Evolutionary conservation across 2,113 vertebrate genomes (phyloP).

Genomic region (Colius striatus): DNA sequence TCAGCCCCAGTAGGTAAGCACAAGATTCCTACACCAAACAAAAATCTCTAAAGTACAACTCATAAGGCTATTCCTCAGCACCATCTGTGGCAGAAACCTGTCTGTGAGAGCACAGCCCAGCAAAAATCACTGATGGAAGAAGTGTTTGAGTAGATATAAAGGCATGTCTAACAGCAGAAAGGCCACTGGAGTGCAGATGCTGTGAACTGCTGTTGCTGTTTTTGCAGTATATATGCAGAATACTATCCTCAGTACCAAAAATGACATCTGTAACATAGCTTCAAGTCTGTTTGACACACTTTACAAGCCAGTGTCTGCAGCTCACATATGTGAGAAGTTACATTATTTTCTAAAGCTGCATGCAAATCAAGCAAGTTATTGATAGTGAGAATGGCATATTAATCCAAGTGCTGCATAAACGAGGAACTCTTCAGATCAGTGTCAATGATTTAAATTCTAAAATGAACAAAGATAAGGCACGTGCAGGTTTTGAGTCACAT

Average conservation of each 20-base stretch:
- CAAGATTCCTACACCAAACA: not conserved
- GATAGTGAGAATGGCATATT: not conserved
- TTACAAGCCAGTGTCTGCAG: not conserved
- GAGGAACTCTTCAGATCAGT: not conserved
- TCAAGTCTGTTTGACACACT: not conserved
- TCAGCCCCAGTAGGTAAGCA: constrained; percentile 21
- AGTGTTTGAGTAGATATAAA: not conserved
- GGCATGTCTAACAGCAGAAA: not conserved
- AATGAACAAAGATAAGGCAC: not conserved
- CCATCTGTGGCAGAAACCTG: not conserved
- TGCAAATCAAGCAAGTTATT: not conserved
- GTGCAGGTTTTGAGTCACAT: not conserved
- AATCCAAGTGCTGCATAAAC: not conserved
- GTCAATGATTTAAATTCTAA: not conserved
- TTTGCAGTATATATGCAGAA: not conserved
- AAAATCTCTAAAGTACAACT: not conserved
- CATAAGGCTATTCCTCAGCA: not conserved
- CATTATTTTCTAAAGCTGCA: not conserved
- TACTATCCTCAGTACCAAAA: not conserved
- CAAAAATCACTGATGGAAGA: not conserved
- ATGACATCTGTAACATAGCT: not conserved
- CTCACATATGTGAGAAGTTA: not conserved
- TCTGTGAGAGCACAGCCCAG: not conserved
- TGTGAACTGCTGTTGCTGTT: not conserved
- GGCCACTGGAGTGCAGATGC: not conserved